These are phyloP conservation scores for Serripes groenlandicus DNA, from an alignment of 2,888 invertebrate species.

Conservation along the genomic window DNA sequence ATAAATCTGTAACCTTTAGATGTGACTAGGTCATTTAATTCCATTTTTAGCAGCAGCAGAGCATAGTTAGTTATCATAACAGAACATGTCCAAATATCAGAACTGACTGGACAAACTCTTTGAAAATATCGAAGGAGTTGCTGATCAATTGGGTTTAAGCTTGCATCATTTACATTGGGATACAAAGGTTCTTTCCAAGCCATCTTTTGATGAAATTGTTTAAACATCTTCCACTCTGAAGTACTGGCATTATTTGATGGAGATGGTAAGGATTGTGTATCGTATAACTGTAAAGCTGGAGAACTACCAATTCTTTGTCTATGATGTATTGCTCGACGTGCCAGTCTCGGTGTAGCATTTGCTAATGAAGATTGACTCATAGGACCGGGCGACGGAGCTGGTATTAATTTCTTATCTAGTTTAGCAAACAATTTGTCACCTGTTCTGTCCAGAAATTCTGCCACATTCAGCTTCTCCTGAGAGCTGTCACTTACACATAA, in stretches of 20 bases:
- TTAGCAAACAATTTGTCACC: slow-evolving; percentile 70
- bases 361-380: background rate
- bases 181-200: slow-evolving; percentile 49
- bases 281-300: slow-evolving; percentile 42
- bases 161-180: slow-evolving; percentile 36
- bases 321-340: slow-evolving; percentile 46
- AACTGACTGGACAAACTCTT: slow-evolving; percentile 68
- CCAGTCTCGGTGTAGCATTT: slow-evolving; percentile 49
- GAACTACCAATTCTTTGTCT: slow-evolving; percentile 68
- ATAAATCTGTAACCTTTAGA: slow-evolving; percentile 66
- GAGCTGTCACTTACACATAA: background rate
- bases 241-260: slow-evolving; percentile 42
- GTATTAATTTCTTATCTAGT: slow-evolving; percentile 67
- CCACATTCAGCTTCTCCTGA: slow-evolving; percentile 3
- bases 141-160: slow-evolving; percentile 39
- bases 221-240: slow-evolving; percentile 55
- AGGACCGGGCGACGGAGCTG: background rate
- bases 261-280: slow-evolving; percentile 16
- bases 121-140: slow-evolving; percentile 70
- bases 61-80: slow-evolving; percentile 74
- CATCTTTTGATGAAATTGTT: slow-evolving; percentile 35
- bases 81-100: slow-evolving; percentile 70
- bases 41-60: slow-evolving; percentile 71
- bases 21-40: slow-evolving; percentile 55
- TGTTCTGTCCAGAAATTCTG: slow-evolving; percentile 69